Conservation (phyloP, 2,113 vertebrate genomes). For the Cheirogaleus medius region DNA sequence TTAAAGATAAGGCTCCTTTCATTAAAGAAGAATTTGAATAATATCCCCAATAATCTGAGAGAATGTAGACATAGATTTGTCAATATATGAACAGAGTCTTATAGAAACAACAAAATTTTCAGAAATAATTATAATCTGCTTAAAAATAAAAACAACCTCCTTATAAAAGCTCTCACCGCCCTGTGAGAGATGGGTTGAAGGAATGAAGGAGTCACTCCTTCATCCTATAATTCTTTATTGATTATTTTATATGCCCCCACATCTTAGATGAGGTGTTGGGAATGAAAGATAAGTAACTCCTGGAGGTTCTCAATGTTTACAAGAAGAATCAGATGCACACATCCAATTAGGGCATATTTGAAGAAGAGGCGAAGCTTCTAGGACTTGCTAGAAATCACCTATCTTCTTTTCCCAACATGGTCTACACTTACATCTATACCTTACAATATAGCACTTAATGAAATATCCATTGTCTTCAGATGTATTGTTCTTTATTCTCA, state of each 20-base stretch:
- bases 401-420: neutral
- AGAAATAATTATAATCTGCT: slow-evolving; percentile 43
- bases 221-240: neutral
- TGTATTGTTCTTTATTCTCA: neutral
- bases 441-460: neutral
- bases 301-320: neutral
- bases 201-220: neutral
- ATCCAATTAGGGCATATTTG: neutral
- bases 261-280: neutral
- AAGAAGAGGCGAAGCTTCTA: neutral
- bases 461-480: neutral
- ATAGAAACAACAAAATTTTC: neutral
- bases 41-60: neutral
- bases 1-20: slow-evolving; percentile 3
- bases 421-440: neutral
- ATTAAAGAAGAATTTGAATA: slow-evolving; percentile 48
- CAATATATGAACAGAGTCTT: neutral
- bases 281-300: slow-evolving; percentile 20
- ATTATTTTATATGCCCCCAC: neutral
- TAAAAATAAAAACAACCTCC: neutral
- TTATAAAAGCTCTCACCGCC: neutral
- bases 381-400: rapidly evolving
- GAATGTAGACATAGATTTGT: neutral
- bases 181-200: neutral
- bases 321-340: neutral